phyloP scores from a whole-genome alignment of 2,113 vertebrate genomes.

The Addax nasomaculatus region DNA sequence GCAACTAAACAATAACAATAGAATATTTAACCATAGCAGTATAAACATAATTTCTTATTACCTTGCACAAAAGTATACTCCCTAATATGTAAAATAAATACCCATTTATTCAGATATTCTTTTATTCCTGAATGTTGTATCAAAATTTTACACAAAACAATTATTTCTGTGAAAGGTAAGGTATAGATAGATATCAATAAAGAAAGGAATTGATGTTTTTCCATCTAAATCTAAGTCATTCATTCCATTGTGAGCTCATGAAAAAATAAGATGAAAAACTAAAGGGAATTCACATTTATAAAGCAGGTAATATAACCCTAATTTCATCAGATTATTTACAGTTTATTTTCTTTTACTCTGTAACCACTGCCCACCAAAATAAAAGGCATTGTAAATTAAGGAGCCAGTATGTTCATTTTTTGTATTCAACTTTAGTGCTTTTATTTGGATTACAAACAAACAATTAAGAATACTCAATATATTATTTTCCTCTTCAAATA shows the following conservation, averaged over 20 bases:
- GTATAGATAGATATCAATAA: background rate
- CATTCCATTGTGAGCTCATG: background rate
- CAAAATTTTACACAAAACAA: background rate
- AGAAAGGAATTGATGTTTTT: background rate
- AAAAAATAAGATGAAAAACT: background rate
- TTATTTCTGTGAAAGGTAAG: background rate
- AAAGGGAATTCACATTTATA: background rate
- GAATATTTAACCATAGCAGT: background rate
- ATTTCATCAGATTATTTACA: background rate
- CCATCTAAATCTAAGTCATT: background rate
- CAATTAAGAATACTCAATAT: background rate
- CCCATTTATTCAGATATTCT: background rate
- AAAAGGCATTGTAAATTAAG: background rate
- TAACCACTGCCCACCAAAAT: background rate
- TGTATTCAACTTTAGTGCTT: background rate
- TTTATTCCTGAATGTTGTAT: background rate
- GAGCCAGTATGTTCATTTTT: background rate
- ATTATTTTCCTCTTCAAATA: background rate
- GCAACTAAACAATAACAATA: background rate
- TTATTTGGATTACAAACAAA: background rate
- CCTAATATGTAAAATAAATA: background rate
- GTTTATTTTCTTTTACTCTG: background rate
- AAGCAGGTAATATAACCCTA: background rate
- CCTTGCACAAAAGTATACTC: background rate
- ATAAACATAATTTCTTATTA: background rate